phyloP scores from a whole-genome alignment of 2,797 vertebrate species.

The Buphagus erythrorhynchus region DNA sequence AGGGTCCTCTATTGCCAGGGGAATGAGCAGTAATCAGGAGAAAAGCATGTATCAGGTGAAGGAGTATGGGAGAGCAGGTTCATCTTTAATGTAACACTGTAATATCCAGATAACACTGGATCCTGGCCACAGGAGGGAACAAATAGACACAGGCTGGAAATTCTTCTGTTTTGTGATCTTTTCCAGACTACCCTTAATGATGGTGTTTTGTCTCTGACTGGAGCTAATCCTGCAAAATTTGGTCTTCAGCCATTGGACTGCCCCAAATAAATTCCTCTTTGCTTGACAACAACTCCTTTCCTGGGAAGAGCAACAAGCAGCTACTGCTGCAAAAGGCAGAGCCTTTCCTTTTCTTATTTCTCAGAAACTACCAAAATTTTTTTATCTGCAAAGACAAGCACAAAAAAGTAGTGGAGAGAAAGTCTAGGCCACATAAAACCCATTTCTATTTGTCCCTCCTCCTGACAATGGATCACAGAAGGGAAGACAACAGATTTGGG shows the following conservation, averaged over 20 bases:
- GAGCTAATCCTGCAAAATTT: neutral
- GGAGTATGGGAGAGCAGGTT: neutral
- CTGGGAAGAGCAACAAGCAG: neutral
- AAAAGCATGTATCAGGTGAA: neutral
- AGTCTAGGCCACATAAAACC: neutral
- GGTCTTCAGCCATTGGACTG: neutral
- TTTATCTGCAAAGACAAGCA: neutral
- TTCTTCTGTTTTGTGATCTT: neutral
- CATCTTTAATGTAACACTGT: fast-evolving
- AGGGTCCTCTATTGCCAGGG: neutral
- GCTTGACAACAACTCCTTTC: neutral
- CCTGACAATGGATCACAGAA: neutral
- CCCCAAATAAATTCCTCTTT: neutral
- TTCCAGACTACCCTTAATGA: neutral
- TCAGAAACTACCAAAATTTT: neutral
- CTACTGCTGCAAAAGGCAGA: neutral
- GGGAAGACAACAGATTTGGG: neutral
- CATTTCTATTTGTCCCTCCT: neutral
- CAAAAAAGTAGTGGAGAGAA: neutral
- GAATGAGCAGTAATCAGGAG: neutral
- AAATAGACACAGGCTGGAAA: neutral
- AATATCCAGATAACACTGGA: neutral
- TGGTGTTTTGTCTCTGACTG: neutral
- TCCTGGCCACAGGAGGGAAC: neutral
- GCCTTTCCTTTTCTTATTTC: neutral